Percentiles rank a stretch among this genome's conserved stretches.
Conservation (phyloP, 2,888 invertebrate species). For the Ectemnius continuus region DNA sequence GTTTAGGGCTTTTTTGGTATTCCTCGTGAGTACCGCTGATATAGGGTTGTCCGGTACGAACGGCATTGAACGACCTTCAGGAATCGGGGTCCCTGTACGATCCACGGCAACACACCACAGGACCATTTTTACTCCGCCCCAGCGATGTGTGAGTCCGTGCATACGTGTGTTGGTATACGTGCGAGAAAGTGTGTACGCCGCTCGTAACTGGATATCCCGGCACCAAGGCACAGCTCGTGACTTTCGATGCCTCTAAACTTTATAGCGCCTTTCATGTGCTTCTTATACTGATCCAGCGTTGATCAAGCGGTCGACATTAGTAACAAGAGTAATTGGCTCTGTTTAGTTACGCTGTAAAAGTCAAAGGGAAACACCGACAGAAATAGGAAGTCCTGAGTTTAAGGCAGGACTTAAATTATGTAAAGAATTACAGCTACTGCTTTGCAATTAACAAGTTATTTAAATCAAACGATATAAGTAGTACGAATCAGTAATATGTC, state of each 20-base stretch:
- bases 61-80: slow-evolving; percentile 74
- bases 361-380: no score
- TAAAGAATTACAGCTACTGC: no score
- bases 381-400: no score
- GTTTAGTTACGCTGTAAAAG: no score
- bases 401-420: no score
- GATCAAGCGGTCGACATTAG: no score
- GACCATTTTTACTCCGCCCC: slow-evolving; percentile 39
- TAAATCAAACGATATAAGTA: no score
- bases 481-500: no score
- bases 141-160: slow-evolving; percentile 1
- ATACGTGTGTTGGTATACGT: slow-evolving; percentile 5
- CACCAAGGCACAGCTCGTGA: slow-evolving; percentile 16
- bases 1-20: neutral
- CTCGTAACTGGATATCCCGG: slow-evolving; percentile 36
- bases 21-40: slow-evolving; percentile 19
- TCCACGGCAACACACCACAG: slow-evolving; percentile 36
- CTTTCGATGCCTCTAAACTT: slow-evolving; percentile 15
- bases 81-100: slow-evolving; percentile 64
- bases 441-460: no score
- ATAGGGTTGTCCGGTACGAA: slow-evolving; percentile 62
- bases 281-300: neutral
- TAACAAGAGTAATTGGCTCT: neutral
- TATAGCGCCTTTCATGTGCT: neutral
- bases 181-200: neutral